Percentiles rank a stretch among this genome's conserved stretches.
phyloP scores from a whole-genome alignment of 2,888 invertebrate genomes.

The Agrochola lota region DNA sequence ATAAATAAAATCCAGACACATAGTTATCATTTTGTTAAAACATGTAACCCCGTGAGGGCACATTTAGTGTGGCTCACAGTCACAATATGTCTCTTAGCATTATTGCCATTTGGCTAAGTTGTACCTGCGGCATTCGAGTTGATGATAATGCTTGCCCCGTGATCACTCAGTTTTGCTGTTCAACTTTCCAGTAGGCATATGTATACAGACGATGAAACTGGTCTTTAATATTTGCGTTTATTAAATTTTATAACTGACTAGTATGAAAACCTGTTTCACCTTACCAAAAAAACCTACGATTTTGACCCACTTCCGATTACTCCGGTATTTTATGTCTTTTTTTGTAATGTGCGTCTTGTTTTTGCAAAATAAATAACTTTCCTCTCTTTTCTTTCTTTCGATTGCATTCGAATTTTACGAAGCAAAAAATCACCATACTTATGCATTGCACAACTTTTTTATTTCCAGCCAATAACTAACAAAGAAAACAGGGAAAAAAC shows the following conservation, averaged over 20 bases:
- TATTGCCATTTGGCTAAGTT: neutral
- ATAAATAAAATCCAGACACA: too few species aligned
- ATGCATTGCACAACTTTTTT: slow-evolving; percentile 22
- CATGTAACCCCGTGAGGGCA: neutral
- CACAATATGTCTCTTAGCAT: neutral
- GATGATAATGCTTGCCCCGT: neutral
- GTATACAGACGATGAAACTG: neutral
- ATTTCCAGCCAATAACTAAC: neutral
- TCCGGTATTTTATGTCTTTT: too few species aligned
- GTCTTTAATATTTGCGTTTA: neutral
- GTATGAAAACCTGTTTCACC: neutral
- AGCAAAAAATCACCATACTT: neutral
- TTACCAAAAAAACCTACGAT: neutral
- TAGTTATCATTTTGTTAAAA: neutral
- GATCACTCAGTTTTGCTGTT: neutral
- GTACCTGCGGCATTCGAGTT: neutral
- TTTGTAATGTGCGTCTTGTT: too few species aligned
- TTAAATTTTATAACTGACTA: neutral
- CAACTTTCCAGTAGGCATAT: neutral
- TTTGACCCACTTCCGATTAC: neutral
- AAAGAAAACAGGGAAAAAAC: slow-evolving; percentile 38
- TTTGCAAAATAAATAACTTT: too few species aligned
- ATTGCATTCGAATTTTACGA: neutral
- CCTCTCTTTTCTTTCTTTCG: too few species aligned
- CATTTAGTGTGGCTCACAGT: neutral